Evolutionary conservation across 2,113 vertebrate species (phyloP), one percentile per base, ranked within the genome.

Genomic region (Dromas ardeola): DNA sequence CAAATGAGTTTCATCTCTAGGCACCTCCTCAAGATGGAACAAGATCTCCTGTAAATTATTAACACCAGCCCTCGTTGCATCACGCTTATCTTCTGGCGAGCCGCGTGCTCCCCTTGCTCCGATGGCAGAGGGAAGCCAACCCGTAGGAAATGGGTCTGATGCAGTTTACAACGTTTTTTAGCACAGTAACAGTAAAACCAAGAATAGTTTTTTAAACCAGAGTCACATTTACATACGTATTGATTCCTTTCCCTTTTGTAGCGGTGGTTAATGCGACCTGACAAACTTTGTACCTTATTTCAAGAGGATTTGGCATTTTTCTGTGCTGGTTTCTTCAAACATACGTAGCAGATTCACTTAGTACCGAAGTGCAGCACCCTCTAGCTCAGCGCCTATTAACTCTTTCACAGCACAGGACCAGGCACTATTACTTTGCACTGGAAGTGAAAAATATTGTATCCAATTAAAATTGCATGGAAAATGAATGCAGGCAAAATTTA

Each of bases 161-260:
- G 83, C 71, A 76, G 83, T 79, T 97, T 90, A 91, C 81, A 77
- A 56, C 38, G 63, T 84, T 88, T 95, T 95, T 97, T 94, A 93
- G 83, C 92, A 94, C 49, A 49, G 86, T 90, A 95, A 96, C 93
- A 86, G 88, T 94, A 95, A 97, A 96, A 79, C 65, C 93, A 42
- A 66, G 78, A 84, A 67, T 40, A 95, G 96, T 59, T 91, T 97
- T 95, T 92, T 78, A 97, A 96, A 86, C 85, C 86, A 88, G 95
- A 90, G 94, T 94, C 58, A 90, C 94, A 96, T 96, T 95, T 97
- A 84, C 85, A 87, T 88, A 85, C 29, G 55, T 94, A 97, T 96
- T 94, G 96, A 96, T 97, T 97, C 95, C 76, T 93, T 94, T 96
- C 81, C 87, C 96, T 96, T 96, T 92, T 95, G 62, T 92, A 95